A percentile compares a stretch with the other conserved stretches of the same genome.
Evolutionary conservation across 2,113 vertebrate genomes (phyloP).

Genomic region (Acinonyx jubatus): DNA sequence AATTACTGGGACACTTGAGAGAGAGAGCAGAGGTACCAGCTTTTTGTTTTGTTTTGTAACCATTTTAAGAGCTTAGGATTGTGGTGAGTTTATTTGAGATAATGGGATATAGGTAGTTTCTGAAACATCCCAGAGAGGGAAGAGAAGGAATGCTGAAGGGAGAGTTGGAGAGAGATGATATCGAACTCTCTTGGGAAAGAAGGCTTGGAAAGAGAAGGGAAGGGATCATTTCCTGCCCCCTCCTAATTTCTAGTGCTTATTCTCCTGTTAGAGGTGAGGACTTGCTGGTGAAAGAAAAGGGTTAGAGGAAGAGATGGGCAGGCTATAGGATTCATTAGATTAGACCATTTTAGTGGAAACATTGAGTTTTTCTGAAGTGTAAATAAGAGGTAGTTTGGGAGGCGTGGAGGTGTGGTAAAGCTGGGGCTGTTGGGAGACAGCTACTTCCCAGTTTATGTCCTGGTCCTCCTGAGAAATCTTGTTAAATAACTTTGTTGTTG

Average conservation of each 20-base stretch:
- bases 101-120: not conserved
- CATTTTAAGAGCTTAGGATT: not conserved
- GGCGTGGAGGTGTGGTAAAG: not conserved
- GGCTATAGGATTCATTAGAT: not conserved
- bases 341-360: not conserved
- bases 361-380: not conserved
- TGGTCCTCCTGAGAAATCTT: not conserved
- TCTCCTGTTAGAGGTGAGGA: not conserved
- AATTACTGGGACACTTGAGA: not conserved
- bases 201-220: not conserved
- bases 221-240: not conserved
- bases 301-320: not conserved
- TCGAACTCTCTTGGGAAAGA: not conserved
- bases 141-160: not conserved
- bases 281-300: not conserved
- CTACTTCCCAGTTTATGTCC: not conserved
- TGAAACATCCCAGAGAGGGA: not conserved
- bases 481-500: not conserved
- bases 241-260: not conserved
- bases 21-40: not conserved
- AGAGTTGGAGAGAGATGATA: not conserved
- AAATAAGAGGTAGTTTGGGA: not conserved
- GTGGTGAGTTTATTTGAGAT: not conserved
- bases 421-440: not conserved
- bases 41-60: slow-evolving; percentile 8